Evolutionary conservation across 2,888 invertebrate genomes (phyloP).

Genomic region (Cephonodes hylas): DNA sequence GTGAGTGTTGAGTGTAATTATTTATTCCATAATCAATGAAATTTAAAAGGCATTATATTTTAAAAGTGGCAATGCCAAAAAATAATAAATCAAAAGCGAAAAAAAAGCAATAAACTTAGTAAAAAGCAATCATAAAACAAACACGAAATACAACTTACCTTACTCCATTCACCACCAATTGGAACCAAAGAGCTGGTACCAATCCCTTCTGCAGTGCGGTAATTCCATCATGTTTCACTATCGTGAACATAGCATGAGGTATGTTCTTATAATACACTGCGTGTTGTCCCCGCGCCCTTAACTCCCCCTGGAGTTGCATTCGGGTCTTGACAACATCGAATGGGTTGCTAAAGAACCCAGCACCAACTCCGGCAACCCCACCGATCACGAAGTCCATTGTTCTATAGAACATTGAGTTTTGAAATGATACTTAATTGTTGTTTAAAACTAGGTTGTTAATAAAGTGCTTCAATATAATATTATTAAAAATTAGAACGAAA

Average conservation of each 20-base stretch:
- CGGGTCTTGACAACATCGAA: slow-evolving; percentile 94
- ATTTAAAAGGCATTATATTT: too few species aligned
- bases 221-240: slow-evolving; percentile 88
- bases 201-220: slow-evolving; percentile 88
- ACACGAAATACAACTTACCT: slow-evolving; percentile 55
- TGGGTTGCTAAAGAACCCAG: slow-evolving; percentile 93
- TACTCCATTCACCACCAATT: slow-evolving; percentile 83
- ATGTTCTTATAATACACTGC: slow-evolving; percentile 86
- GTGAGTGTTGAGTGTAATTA: too few species aligned
- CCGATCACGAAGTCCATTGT: slow-evolving; percentile 88
- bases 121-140: not conserved
- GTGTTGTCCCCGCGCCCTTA: slow-evolving; percentile 84
- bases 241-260: slow-evolving; percentile 88
- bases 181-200: slow-evolving; percentile 91
- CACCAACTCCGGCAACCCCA: slow-evolving; percentile 87
- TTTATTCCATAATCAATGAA: too few species aligned
- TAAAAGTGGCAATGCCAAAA: too few species aligned
- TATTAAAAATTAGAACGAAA: too few species aligned
- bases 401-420: slow-evolving; percentile 12
- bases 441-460: not conserved
- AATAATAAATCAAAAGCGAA: too few species aligned
- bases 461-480: too few species aligned
- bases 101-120: not conserved
- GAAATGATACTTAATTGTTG: not conserved
- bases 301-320: slow-evolving; percentile 92